Percentiles rank a stretch among this genome's conserved stretches.
phyloP scores from a whole-genome alignment of 2,888 invertebrate genomes.

The Hyppa rectilinea region DNA sequence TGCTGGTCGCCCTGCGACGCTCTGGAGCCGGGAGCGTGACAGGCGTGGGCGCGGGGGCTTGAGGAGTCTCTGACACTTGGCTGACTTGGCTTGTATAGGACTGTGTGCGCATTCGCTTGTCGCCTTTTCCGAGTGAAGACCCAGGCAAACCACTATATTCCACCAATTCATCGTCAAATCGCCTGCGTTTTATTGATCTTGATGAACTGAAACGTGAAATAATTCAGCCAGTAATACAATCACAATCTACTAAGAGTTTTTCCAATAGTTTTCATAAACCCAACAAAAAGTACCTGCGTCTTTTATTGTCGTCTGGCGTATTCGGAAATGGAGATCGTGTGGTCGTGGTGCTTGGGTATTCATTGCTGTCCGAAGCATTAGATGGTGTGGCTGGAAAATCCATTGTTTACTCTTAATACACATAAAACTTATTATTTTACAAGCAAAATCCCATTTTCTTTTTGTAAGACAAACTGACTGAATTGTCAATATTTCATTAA shows the following conservation, averaged over 20 bases:
- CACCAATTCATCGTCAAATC: constrained; percentile 99
- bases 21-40: constrained; percentile 76
- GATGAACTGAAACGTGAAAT: constrained; percentile 93
- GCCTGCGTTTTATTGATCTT: constrained; percentile 97
- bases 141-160: constrained; percentile 95
- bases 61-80: constrained; percentile 87
- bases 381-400: constrained; percentile 86
- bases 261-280: too few species aligned
- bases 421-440: neutral
- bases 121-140: constrained; percentile 86
- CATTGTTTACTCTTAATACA: constrained; percentile 69
- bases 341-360: constrained; percentile 79
- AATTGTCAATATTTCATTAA: neutral
- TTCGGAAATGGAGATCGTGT: constrained; percentile 80
- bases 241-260: neutral
- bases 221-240: neutral
- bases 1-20: constrained; percentile 82
- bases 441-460: neutral
- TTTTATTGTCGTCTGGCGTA: constrained; percentile 85
- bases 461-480: neutral
- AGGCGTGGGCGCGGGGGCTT: constrained; percentile 72
- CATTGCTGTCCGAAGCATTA: constrained; percentile 85
- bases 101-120: constrained; percentile 86
- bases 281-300: constrained; percentile 82
- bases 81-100: constrained; percentile 90